Percentiles rank a stretch among this genome's conserved stretches.
Evolutionary conservation across 2,888 invertebrate species (phyloP).

Genomic region (Notocelia uddmanniana): DNA sequence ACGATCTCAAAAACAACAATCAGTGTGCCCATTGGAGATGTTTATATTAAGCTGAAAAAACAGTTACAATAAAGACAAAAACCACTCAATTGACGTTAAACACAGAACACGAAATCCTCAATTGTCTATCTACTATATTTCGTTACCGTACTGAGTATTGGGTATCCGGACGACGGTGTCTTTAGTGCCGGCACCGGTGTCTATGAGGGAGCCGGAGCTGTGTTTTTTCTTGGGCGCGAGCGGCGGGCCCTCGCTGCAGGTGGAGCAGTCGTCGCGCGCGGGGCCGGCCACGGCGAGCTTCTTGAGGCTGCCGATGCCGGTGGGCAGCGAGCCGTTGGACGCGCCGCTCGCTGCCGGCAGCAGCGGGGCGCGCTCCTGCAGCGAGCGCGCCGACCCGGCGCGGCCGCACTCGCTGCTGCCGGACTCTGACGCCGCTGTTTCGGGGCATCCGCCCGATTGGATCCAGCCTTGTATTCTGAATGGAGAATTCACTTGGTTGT

Average conservation of each 20-base stretch:
- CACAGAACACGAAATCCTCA: constrained; percentile 3
- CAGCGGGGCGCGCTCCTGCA: constrained; percentile 77
- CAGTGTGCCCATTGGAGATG: constrained; percentile 2
- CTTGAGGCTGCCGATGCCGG: constrained; percentile 76
- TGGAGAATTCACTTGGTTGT: constrained; percentile 51
- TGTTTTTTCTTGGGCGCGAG: constrained; percentile 78
- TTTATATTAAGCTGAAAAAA: constrained; percentile 15
- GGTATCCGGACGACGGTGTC: constrained; percentile 81
- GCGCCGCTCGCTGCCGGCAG: constrained; percentile 78
- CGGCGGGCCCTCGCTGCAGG: constrained; percentile 78
- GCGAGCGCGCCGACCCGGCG: constrained; percentile 67
- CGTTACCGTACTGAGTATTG: constrained; percentile 74
- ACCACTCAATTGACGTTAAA: constrained; percentile 17
- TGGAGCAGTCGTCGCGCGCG: constrained; percentile 72
- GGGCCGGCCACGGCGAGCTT: constrained; percentile 74
- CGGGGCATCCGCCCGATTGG: constrained; percentile 76
- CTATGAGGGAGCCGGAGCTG: constrained; percentile 79
- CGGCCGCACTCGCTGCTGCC: constrained; percentile 67
- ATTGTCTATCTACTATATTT: constrained; percentile 60
- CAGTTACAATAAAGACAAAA: neutral
- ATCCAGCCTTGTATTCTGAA: constrained; percentile 74
- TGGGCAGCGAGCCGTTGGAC: constrained; percentile 78
- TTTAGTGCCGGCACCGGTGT: constrained; percentile 74
- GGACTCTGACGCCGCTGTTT: constrained; percentile 66
- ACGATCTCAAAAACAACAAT: constrained; percentile 1